Base-by-base conservation (phyloP, 2,797 vertebrate genomes). In the Leuciscus waleckii region DNA sequence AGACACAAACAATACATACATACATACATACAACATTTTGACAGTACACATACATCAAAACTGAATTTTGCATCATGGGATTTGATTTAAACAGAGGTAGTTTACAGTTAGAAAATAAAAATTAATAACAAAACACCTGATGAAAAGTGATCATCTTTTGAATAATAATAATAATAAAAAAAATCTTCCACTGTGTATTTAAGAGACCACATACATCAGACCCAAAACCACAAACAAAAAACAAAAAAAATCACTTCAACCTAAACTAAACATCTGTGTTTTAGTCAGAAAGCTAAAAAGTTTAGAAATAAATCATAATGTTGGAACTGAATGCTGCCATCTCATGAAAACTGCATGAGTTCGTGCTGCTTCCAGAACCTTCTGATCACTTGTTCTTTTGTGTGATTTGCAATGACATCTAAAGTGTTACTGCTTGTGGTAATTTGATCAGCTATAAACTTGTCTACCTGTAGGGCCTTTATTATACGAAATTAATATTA, bases 71-170 rank as follows among this genome's bases (percentile, higher is more conserved):
- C 16, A 39, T 74, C 54, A 61, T 63, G 41, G 19, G 29, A 7
- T 21, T 23, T 79, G 26, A 11, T 35, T 56, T 43, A 3, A 29
- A 63, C 26, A 63, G 13, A 63, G 23, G 11, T 23, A 39, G 19
- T 37, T 63, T 9, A 67, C 26, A n/a, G 14, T 32, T 41, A 21
- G 21, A 67, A 58, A 78, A 67, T 41, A 56, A 16, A 26, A 71
- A 70, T 19, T 0, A 51, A 16, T 29, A 49, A 43, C 26, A 2
- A 78, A 49, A 85, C 19, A 79, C 29, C 9, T 41, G 87, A 69
- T 86, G 85, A 89, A 83, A 88, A 86, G 82, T 88, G 85, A 88
- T 14, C 69, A 83, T 86, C 82, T 17, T 63, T 16, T 16, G 32
- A 61, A 49, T 32, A 26, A n/a, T n/a, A 58, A 54, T 5, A 58